Conservation (phyloP, 2,113 vertebrate species). For the Crotalus helleri region DNA sequence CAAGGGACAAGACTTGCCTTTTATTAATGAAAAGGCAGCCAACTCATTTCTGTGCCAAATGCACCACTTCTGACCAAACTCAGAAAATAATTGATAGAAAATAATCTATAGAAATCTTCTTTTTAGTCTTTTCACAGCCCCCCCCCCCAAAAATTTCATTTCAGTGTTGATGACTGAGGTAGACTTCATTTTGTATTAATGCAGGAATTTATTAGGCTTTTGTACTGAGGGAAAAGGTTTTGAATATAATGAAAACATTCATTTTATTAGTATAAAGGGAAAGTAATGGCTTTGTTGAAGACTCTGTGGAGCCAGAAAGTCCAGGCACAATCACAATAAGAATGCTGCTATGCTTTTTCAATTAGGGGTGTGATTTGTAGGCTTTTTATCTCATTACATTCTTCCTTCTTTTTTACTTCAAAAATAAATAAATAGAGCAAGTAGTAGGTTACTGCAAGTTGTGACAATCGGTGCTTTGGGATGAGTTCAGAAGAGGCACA, state of each 20-base stretch:
- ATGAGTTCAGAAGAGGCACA: neutral
- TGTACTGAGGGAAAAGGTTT: conserved; percentile 11
- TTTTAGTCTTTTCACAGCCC: neutral
- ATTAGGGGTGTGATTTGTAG: neutral
- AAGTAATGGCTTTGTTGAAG: conserved; percentile 5
- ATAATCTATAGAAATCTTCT: neutral
- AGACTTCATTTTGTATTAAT: conserved; percentile 23
- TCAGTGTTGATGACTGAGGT: conserved; percentile 4
- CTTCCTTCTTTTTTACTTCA: neutral
- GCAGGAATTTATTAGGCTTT: conserved; percentile 29
- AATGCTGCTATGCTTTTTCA: neutral
- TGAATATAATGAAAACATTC: conserved; percentile 38
- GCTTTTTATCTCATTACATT: neutral
- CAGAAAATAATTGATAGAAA: conserved; percentile 23
- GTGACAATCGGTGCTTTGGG: neutral
- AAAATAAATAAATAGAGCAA: neutral
- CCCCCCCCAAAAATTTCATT: conserved; percentile 15
- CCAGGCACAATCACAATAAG: conserved; percentile 9
- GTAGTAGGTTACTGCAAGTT: neutral
- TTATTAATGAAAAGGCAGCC: conserved; percentile 63
- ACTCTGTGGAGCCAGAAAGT: conserved; percentile 26
- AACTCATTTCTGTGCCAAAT: conserved; percentile 53
- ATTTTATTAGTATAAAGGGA: conserved; percentile 29
- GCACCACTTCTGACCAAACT: conserved; percentile 26
- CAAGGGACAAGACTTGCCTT: conserved; percentile 63